Base-by-base conservation (phyloP, 2,797 vertebrate species). In the Sarcoramphus papa region DNA sequence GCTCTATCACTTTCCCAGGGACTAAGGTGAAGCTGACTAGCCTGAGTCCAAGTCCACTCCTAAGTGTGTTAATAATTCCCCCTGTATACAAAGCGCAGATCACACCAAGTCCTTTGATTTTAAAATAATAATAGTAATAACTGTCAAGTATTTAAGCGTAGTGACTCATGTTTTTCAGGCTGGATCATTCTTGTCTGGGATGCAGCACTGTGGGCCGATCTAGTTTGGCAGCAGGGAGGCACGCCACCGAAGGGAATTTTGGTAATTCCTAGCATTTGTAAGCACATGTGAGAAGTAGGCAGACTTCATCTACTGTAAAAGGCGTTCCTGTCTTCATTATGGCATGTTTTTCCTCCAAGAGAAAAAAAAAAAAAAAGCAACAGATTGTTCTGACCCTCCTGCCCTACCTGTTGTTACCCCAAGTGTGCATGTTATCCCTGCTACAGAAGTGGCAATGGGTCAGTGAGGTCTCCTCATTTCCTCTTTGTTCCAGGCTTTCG, bases 371-470 rank as follows among this genome's bases (percentile, higher is more conserved):
- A 56, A n/a, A 73, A 75, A 8, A n/a, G 20, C 19, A 79, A n/a
- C 9, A 63, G 20, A 14, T 45, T 70, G 27, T 57, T 87, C 35
- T 87, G 47, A 57, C 10, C 9, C 17, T 72, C 12, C 17, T 37
- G 33, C 35, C 9, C 53, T 40, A 10, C 11, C 15, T 65, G 13
- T 53, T 86, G 4, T 59, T 85, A 65, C 7, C 24, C 16, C 6
- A 70, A 56, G 40, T 0, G 0, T 25, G 17, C 19, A 37, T 6
- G 2, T 51, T 37, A 47, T 7, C 19, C 7, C 6, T 67, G 9
- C n/a, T 83, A 45, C 48, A 28, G 30, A 64, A 12, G 28, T 82
- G 33, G 20, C 14, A 45, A 19, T 16, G 23, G 17, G 27, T 85
- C 73, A 43, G 28, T 53, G 57, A 80, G 19, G 3, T 48, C 47